Conservation (phyloP, 2,888 invertebrate species). For the Apamea epomidion region DNA sequence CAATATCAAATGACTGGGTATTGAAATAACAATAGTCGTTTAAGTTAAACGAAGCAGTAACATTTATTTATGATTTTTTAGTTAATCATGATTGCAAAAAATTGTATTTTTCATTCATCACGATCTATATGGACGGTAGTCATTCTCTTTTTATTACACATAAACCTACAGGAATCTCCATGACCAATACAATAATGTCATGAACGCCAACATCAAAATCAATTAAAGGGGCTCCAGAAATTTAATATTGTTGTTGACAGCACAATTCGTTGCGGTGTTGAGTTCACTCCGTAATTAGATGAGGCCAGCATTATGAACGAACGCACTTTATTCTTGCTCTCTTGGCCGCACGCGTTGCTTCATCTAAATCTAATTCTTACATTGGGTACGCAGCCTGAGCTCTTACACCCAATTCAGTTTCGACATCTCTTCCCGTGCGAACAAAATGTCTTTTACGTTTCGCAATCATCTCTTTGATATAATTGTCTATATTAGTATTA, state of each 20-base stretch:
- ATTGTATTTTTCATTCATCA: no score
- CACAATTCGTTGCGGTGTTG: slow-evolving; percentile 50
- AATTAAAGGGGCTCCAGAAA: slow-evolving; percentile 48
- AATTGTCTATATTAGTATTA: slow-evolving; percentile 60
- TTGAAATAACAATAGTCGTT: background rate
- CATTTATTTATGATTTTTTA: background rate
- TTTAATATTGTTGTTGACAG: slow-evolving; percentile 55
- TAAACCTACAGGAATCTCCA: slow-evolving; percentile 8
- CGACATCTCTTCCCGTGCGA: slow-evolving; percentile 79
- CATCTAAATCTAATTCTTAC: slow-evolving; percentile 78
- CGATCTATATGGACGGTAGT: background rate
- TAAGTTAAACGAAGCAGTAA: background rate
- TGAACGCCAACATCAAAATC: slow-evolving; percentile 48
- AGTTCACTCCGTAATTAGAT: slow-evolving; percentile 54
- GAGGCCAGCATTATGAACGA: slow-evolving; percentile 43
- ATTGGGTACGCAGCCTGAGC: slow-evolving; percentile 59
- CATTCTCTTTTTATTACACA: background rate
- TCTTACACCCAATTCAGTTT: slow-evolving; percentile 76
- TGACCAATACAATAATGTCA: slow-evolving; percentile 38
- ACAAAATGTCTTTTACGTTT: slow-evolving; percentile 74
- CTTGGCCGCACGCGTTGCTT: slow-evolving; percentile 72
- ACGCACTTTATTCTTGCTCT: slow-evolving; percentile 69
- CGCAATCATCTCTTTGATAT: slow-evolving; percentile 66
- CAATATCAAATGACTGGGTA: background rate
- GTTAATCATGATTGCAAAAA: background rate